A percentile compares a stretch with the other conserved stretches of the same genome.
phyloP scores from a whole-genome alignment of 2,888 invertebrate genomes.

The Halictus quadricinctus region DNA sequence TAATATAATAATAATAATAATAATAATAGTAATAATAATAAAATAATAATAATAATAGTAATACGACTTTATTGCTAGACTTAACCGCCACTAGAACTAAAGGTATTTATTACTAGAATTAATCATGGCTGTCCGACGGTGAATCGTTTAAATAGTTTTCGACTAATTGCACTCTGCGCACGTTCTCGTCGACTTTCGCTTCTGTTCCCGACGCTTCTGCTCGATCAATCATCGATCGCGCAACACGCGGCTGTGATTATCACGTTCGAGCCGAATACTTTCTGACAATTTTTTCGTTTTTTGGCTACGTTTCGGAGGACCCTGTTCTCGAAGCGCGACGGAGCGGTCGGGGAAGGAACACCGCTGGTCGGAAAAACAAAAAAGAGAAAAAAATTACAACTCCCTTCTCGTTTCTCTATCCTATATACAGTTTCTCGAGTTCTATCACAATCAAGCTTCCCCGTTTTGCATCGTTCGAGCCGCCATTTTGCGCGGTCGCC shows the following conservation, averaged over 20 bases:
- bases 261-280: constrained; percentile 13
- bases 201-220: background rate
- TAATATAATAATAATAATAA: background rate
- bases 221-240: background rate
- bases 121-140: constrained; percentile 13
- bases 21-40: background rate
- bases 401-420: background rate
- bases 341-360: background rate
- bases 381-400: background rate
- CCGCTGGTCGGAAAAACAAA: background rate
- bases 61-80: constrained; percentile 9
- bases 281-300: background rate
- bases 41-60: constrained; percentile 6
- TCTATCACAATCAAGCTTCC: constrained; percentile 6
- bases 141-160: constrained; percentile 14
- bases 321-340: background rate
- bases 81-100: constrained; percentile 5
- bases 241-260: background rate
- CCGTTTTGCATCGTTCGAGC: background rate
- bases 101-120: constrained; percentile 9
- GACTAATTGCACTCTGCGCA: constrained; percentile 25
- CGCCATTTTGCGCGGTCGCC: background rate
- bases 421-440: background rate
- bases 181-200: constrained; percentile 37
- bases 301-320: background rate